A percentile compares a stretch with the other conserved stretches of the same genome.
Conservation (phyloP, 2,888 invertebrate genomes). For the Digitonthophagus gazella region DNA sequence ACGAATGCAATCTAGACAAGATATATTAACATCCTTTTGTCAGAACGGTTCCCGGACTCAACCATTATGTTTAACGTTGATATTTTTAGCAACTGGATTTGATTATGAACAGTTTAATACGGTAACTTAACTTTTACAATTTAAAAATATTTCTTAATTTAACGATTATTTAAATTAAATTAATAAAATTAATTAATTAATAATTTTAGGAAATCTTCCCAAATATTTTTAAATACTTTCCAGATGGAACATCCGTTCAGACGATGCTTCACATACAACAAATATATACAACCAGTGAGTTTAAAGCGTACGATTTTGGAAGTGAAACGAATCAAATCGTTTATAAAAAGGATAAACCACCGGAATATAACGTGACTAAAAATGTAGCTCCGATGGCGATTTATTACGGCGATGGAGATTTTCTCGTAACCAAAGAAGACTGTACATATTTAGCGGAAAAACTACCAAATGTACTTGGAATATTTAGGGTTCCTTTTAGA, state of each 20-base stretch:
- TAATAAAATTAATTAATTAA: constrained; percentile 1
- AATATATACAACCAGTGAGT: constrained; percentile 42
- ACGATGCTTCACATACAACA: constrained; percentile 52
- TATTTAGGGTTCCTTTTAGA: constrained; percentile 57
- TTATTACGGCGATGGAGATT: constrained; percentile 57
- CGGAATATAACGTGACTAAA: constrained; percentile 50
- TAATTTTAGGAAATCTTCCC: constrained; percentile 43
- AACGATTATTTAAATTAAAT: constrained; percentile 10
- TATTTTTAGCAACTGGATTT: constrained; percentile 62
- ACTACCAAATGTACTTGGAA: constrained; percentile 57
- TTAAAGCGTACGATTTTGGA: constrained; percentile 26
- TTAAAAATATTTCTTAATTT: neutral
- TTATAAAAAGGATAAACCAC: constrained; percentile 36
- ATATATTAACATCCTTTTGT: constrained; percentile 48
- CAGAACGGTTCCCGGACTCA: constrained; percentile 50
- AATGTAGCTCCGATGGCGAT: constrained; percentile 54
- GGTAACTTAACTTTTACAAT: constrained; percentile 43
- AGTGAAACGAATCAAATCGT: constrained; percentile 15
- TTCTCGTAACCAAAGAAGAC: constrained; percentile 58
- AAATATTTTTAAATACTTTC: constrained; percentile 45
- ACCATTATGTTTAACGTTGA: constrained; percentile 58
- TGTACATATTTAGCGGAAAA: constrained; percentile 56
- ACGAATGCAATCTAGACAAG: constrained; percentile 39
- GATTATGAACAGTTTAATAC: constrained; percentile 59
- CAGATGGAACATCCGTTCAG: constrained; percentile 54